Evolutionary conservation across 2,888 invertebrate species (phyloP).

Genomic region (Drosophila trichaetosa): DNA sequence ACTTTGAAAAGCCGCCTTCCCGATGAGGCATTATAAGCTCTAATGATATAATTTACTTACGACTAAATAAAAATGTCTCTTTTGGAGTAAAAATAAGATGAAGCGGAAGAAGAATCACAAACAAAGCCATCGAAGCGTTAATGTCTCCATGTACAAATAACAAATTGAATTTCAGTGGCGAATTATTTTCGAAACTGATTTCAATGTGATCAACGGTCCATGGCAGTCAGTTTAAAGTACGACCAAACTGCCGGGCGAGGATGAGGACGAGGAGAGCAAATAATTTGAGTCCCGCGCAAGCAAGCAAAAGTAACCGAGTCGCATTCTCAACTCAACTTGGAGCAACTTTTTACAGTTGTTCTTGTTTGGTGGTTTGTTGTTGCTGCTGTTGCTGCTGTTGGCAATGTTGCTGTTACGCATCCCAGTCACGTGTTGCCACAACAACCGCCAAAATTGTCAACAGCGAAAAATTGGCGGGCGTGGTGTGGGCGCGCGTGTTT

Average conservation of each 20-base stretch:
- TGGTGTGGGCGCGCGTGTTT: conserved; percentile 62
- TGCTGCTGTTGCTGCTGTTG: conserved; percentile 17
- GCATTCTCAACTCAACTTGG: conserved; percentile 36
- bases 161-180: conserved; percentile 75
- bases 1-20: conserved; percentile 12
- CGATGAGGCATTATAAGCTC: conserved; percentile 56
- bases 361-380: conserved; percentile 10
- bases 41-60: conserved; percentile 76
- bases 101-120: conserved; percentile 40
- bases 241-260: conserved; percentile 8
- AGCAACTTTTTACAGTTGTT: conserved; percentile 53
- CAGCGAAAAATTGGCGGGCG: conserved; percentile 81
- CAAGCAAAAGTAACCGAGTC: conserved; percentile 42
- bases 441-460: conserved; percentile 80
- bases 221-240: conserved; percentile 68
- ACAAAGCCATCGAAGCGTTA: conserved; percentile 73
- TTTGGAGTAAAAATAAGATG: neutral
- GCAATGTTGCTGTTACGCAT: conserved; percentile 63
- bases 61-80: conserved; percentile 55
- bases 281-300: conserved; percentile 45
- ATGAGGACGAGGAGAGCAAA: conserved; percentile 32
- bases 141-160: conserved; percentile 75
- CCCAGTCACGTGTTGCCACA: conserved; percentile 79
- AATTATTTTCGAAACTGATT: conserved; percentile 80
- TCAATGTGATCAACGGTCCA: conserved; percentile 76